phyloP scores from a whole-genome alignment of 2,797 vertebrate genomes.

The Cuculus canorus region DNA sequence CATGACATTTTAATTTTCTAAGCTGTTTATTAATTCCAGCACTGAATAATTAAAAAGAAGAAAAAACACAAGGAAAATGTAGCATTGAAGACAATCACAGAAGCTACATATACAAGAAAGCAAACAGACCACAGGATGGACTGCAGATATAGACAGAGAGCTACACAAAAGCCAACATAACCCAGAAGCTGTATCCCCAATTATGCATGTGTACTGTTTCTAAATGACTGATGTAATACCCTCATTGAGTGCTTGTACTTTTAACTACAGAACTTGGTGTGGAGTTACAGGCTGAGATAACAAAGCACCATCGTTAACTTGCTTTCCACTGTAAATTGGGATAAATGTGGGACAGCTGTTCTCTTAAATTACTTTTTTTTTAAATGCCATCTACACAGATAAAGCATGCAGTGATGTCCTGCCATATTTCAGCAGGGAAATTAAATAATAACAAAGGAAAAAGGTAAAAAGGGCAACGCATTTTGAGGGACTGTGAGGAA shows the following conservation, averaged over 20 bases:
- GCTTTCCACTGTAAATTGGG: neutral
- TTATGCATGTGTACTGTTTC: neutral
- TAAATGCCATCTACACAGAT: neutral
- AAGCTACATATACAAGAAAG: neutral
- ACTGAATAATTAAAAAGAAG: slow-evolving; percentile 18
- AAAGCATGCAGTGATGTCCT: neutral
- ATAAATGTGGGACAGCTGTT: neutral
- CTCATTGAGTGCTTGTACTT: neutral
- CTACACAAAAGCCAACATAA: neutral
- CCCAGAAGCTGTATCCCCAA: neutral
- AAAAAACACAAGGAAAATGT: neutral
- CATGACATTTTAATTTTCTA: slow-evolving; percentile 10
- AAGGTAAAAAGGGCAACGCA: neutral
- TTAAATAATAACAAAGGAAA: neutral
- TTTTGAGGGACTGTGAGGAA: neutral
- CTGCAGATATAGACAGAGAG: neutral
- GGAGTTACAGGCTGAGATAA: neutral
- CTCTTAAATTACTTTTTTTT: neutral
- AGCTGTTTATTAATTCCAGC: slow-evolving; percentile 11
- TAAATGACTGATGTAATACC: neutral
- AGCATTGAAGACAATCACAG: neutral
- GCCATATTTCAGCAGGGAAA: neutral
- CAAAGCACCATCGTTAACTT: neutral
- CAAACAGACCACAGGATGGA: neutral
- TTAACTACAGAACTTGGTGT: neutral